Conservation (phyloP, 2,888 invertebrate genomes). For the Matsumyia berberina region DNA sequence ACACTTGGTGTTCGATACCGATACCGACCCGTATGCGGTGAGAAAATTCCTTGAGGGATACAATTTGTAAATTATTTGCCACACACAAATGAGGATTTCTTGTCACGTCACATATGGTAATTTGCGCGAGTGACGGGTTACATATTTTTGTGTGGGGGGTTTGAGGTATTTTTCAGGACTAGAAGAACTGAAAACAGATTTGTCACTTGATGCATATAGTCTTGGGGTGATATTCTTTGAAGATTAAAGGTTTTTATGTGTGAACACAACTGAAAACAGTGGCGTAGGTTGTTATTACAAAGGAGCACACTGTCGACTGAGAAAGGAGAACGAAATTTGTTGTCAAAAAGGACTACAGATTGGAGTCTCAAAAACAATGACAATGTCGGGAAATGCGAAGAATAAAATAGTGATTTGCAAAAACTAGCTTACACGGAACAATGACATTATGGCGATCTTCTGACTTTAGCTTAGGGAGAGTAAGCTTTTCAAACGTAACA, state of each 20-base stretch:
- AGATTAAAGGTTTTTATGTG: background rate
- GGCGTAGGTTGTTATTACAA: background rate
- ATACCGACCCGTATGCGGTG: conserved; percentile 18
- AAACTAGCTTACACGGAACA: too few relatives aligned
- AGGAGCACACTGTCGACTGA: too few relatives aligned
- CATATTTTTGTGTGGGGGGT: background rate
- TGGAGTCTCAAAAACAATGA: too few relatives aligned
- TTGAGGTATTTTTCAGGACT: conserved; percentile 22
- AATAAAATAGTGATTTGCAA: too few relatives aligned
- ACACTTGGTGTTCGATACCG: conserved; percentile 71
- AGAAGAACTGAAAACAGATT: conserved; percentile 30
- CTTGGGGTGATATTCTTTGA: background rate
- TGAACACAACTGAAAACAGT: background rate
- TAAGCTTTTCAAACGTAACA: too few relatives aligned
- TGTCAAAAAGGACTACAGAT: too few relatives aligned
- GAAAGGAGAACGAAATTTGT: too few relatives aligned
- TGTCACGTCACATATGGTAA: conserved; percentile 79
- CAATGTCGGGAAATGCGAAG: too few relatives aligned
- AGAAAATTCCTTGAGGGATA: conserved; percentile 70
- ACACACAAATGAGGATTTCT: conserved; percentile 78
- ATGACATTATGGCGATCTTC: too few relatives aligned
- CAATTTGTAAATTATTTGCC: conserved; percentile 70
- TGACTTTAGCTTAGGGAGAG: too few relatives aligned
- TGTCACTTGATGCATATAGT: background rate
- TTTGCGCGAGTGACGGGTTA: conserved; percentile 68